phyloP scores from a whole-genome alignment of 2,113 vertebrate species.

The Oryzias curvinotus region DNA sequence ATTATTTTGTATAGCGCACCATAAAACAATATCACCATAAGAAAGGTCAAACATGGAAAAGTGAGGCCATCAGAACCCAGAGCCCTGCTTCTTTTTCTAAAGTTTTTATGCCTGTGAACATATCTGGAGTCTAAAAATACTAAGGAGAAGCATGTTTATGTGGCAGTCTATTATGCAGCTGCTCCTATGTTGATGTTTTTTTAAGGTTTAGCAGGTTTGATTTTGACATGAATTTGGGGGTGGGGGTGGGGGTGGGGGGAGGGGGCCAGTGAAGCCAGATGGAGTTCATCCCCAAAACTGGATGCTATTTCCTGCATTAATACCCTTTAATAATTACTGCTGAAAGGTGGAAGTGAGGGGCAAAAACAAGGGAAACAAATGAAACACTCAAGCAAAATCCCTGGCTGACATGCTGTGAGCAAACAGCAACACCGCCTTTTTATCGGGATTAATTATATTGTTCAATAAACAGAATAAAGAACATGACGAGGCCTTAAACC shows the following conservation, averaged over 20 bases:
- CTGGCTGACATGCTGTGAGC: constrained; percentile 12
- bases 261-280: constrained; percentile 1
- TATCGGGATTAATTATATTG: constrained; percentile 8
- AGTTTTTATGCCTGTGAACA: too few species aligned
- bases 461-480: constrained; percentile 5
- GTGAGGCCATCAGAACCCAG: too few species aligned
- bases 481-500: constrained; percentile 1
- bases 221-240: background rate
- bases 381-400: constrained; percentile 9
- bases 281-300: constrained; percentile 8
- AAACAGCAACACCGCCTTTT: constrained; percentile 11
- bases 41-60: too few species aligned
- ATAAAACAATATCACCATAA: too few species aligned
- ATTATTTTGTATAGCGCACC: too few species aligned
- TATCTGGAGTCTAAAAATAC: too few species aligned
- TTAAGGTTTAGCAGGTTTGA: constrained; percentile 19
- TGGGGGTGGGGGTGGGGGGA: background rate
- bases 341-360: constrained; percentile 16
- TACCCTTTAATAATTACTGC: constrained; percentile 5
- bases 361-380: background rate
- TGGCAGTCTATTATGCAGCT: background rate
- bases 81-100: too few species aligned
- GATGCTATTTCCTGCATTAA: constrained; percentile 6
- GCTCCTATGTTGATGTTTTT: background rate
- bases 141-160: too few species aligned